Conservation (phyloP, 2,797 vertebrate genomes). For the Ctenosaura bakeri region DNA sequence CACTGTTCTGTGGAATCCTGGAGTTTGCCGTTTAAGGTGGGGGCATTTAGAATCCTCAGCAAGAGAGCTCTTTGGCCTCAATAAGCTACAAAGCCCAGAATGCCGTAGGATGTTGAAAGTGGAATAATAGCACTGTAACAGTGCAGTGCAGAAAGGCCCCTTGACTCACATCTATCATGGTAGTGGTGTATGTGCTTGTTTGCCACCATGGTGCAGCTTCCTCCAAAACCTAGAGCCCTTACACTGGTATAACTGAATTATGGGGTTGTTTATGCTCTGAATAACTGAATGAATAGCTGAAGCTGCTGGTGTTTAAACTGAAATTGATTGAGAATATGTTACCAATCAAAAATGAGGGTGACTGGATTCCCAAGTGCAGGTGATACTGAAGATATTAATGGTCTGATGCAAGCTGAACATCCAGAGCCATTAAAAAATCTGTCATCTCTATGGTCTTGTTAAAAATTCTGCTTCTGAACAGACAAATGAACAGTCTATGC, state of each 20-base stretch:
- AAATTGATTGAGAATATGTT: constrained; percentile 56
- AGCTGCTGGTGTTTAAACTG: constrained; percentile 64
- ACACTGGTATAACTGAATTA: background rate
- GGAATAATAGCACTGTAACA: too few relatives aligned
- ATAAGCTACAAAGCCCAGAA: too few relatives aligned
- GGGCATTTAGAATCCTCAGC: too few relatives aligned
- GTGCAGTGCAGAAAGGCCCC: too few relatives aligned
- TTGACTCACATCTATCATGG: background rate
- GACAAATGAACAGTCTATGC: constrained; percentile 27
- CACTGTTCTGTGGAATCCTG: too few relatives aligned
- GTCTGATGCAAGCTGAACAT: constrained; percentile 49
- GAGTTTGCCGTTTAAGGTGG: too few relatives aligned
- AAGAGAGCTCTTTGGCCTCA: too few relatives aligned
- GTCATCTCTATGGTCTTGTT: constrained; percentile 44
- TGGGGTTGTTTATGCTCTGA: constrained; percentile 58
- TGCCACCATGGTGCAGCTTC: constrained; percentile 23
- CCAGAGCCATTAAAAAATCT: constrained; percentile 46
- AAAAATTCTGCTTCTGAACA: constrained; percentile 33
- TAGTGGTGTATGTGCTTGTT: background rate
- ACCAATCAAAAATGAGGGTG: constrained; percentile 64
- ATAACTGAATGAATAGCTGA: constrained; percentile 69
- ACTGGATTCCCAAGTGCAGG: constrained; percentile 49
- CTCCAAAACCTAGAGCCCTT: background rate
- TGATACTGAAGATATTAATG: constrained; percentile 59
- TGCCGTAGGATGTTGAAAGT: too few relatives aligned